Evolutionary conservation across 2,113 vertebrate genomes (phyloP).

Genomic region (Sialia sialis): DNA sequence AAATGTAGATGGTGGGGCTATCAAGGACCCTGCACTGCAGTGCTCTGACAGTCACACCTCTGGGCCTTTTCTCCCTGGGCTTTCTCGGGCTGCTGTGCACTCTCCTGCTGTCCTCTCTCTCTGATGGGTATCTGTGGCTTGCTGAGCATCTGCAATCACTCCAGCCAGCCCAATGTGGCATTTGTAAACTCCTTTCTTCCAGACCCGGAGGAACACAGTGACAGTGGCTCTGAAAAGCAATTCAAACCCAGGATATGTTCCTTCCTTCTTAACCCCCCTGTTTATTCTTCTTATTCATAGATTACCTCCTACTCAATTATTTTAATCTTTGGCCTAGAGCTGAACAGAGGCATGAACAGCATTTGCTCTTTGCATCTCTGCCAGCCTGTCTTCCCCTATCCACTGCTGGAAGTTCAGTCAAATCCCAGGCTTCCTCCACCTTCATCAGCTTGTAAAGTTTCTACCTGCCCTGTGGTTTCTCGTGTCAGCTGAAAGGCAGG

Average conservation of each 20-base stretch:
- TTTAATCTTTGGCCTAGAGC: not conserved
- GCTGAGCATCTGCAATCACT: not conserved
- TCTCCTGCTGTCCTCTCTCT: not conserved
- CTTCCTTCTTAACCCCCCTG: not conserved
- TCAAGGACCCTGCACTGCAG: not conserved
- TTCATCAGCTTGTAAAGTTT: not conserved
- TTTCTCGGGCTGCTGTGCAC: not conserved
- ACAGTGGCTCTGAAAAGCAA: not conserved
- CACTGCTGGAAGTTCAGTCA: not conserved
- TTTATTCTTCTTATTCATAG: not conserved
- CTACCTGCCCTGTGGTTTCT: not conserved
- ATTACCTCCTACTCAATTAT: not conserved
- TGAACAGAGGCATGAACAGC: not conserved
- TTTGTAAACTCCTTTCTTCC: not conserved
- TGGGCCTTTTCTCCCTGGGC: not conserved
- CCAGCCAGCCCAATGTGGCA: not conserved
- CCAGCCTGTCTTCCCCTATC: not conserved
- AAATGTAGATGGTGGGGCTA: not conserved
- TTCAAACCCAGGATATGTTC: not conserved
- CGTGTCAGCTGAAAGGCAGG: not conserved
- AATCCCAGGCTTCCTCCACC: not conserved
- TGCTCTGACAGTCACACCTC: not conserved
- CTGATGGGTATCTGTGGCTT: not conserved
- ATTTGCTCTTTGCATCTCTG: not conserved
- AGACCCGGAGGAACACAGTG: not conserved